phyloP scores from a whole-genome alignment of 2,888 invertebrate genomes.

The Imbricaverruca yamaguchii region DNA sequence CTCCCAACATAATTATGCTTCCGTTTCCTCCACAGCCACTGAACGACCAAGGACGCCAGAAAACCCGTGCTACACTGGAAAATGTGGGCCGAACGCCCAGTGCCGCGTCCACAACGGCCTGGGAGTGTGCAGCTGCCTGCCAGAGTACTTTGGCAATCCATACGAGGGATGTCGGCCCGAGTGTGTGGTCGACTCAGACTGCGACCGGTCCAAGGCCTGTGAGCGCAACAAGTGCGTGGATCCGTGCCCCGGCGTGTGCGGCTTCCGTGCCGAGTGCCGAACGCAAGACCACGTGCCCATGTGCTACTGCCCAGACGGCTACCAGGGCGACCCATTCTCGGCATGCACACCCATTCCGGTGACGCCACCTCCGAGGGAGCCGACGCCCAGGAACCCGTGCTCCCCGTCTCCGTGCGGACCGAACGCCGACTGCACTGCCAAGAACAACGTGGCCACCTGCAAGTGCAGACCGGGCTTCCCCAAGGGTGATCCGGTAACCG shows the following conservation, averaged over 20 bases:
- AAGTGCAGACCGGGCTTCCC: constrained; percentile 41
- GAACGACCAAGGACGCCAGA: constrained; percentile 34
- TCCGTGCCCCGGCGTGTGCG: constrained; percentile 24
- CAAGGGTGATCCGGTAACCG: constrained; percentile 23
- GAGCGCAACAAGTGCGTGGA: constrained; percentile 27
- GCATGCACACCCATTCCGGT: constrained; percentile 51
- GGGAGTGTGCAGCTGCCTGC: too few relatives aligned
- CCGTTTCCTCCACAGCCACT: too few relatives aligned
- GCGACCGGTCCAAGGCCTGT: constrained; percentile 17
- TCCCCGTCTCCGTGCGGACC: constrained; percentile 49
- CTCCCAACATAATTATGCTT: too few relatives aligned
- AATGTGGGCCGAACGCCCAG: too few relatives aligned
- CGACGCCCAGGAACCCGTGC: constrained; percentile 20
- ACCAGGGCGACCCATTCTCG: constrained; percentile 69
- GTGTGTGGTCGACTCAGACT: constrained; percentile 55
- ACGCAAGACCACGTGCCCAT: constrained; percentile 39
- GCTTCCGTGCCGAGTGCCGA: constrained; percentile 14
- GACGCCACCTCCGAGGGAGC: too few relatives aligned
- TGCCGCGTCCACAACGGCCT: too few relatives aligned
- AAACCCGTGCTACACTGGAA: too few relatives aligned
- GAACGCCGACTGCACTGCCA: constrained; percentile 61
- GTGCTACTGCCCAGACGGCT: constrained; percentile 74
- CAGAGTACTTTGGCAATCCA: too few relatives aligned
- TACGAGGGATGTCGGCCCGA: constrained; percentile 54
- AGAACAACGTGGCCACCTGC: constrained; percentile 20